Evolutionary conservation across 2,113 vertebrate genomes (phyloP).

Genomic region (Melierax canorus): DNA sequence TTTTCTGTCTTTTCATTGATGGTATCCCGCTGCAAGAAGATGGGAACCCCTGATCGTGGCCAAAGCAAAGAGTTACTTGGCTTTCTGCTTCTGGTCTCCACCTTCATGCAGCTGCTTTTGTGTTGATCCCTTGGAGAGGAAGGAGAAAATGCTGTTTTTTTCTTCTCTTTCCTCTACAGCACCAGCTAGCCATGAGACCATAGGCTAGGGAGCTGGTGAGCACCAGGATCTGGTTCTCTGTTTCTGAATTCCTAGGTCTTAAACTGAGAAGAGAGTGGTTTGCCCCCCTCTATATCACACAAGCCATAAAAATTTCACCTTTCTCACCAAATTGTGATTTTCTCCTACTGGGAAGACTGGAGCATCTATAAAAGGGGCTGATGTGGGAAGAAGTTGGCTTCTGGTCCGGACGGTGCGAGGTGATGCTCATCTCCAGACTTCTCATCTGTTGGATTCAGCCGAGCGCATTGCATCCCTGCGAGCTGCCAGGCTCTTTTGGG

Average conservation of each 20-base stretch:
- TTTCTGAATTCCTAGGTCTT: neutral
- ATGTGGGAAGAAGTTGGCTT: neutral
- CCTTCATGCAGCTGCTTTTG: neutral
- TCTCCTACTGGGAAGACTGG: neutral
- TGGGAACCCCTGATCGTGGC: neutral
- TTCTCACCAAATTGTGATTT: neutral
- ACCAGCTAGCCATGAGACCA: neutral
- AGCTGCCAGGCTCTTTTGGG: conserved; percentile 14
- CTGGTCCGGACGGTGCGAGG: rapidly evolving
- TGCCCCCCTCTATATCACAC: neutral
- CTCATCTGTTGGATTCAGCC: rapidly evolving
- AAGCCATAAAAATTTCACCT: neutral
- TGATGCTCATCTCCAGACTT: neutral
- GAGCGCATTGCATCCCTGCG: rapidly evolving
- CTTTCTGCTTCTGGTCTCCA: neutral
- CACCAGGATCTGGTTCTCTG: neutral
- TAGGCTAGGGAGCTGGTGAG: neutral
- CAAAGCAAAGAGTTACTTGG: neutral
- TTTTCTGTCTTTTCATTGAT: neutral
- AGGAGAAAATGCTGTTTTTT: neutral
- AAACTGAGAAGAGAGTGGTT: neutral
- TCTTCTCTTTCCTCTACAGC: neutral
- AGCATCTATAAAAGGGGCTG: neutral
- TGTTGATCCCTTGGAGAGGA: neutral
- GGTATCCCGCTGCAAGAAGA: neutral